Percentiles rank a stretch among this genome's conserved stretches.
phyloP scores from a whole-genome alignment of 2,113 vertebrate genomes.

The Cyphomyrus discorhynchus region DNA sequence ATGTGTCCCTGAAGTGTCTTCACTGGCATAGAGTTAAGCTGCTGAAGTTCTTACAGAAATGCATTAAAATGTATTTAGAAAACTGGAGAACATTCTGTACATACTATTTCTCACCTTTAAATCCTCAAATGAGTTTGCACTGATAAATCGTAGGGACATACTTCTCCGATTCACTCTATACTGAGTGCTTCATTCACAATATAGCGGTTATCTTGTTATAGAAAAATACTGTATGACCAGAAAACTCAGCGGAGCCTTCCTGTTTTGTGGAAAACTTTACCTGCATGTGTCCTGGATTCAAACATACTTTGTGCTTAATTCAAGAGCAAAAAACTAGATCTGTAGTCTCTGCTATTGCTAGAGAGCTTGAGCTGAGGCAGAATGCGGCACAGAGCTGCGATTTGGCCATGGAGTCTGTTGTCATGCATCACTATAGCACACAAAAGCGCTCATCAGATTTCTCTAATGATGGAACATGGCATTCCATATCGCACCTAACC shows the following conservation, averaged over 20 bases:
- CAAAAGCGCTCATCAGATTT: not conserved
- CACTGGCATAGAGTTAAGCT: not conserved
- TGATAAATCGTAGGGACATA: not conserved
- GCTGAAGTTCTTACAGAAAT: not conserved
- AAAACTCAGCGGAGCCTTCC: not conserved
- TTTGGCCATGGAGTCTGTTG: not conserved
- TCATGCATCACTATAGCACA: not conserved
- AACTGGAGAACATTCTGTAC: not conserved
- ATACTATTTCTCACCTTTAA: not conserved
- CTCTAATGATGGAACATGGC: not conserved
- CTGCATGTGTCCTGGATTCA: not conserved
- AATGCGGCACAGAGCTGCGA: not conserved
- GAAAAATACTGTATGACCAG: not conserved
- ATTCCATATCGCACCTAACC: not conserved
- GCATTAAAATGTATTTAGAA: not conserved
- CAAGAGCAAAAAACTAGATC: not conserved
- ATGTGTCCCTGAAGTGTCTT: not conserved
- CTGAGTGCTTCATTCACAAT: not conserved
- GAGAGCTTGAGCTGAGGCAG: not conserved
- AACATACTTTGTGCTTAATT: not conserved
- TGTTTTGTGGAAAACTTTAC: not conserved
- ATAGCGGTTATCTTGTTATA: not conserved
- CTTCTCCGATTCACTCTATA: not conserved
- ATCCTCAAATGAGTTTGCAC: not conserved
- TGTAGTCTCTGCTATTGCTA: not conserved